Conservation (phyloP, 2,113 vertebrate genomes). For the Solea solea region DNA sequence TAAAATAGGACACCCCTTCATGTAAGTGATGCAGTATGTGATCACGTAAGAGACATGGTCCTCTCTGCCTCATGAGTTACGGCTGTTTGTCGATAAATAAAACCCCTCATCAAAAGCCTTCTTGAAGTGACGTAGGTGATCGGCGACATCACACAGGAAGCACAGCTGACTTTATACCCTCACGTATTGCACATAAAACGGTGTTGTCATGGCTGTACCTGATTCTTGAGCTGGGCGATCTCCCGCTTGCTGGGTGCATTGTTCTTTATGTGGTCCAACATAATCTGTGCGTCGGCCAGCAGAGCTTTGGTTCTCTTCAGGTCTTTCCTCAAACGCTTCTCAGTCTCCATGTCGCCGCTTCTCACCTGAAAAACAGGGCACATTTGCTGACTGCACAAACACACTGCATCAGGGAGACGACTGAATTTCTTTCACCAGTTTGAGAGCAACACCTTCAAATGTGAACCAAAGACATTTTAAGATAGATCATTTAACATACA, state of each 20-base stretch:
- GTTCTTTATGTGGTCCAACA: slow-evolving; percentile 98
- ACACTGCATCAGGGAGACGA: not conserved
- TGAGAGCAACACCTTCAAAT: not conserved
- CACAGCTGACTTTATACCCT: not conserved
- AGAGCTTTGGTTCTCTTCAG: slow-evolving; percentile 96
- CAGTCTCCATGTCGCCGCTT: slow-evolving; percentile 89
- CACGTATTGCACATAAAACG: not conserved
- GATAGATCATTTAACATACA: not conserved
- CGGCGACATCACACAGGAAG: too few species aligned
- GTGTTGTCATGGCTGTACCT: slow-evolving; percentile 78
- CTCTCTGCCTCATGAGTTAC: too few species aligned
- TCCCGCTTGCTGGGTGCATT: slow-evolving; percentile 96
- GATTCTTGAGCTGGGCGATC: slow-evolving; percentile 95
- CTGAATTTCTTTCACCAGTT: not conserved
- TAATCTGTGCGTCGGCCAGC: slow-evolving; percentile 94
- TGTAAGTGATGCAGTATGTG: too few species aligned
- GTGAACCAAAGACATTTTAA: not conserved
- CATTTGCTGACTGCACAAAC: not conserved
- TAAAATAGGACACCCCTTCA: too few species aligned
- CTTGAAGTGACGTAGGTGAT: too few species aligned
- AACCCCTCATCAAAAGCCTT: too few species aligned
- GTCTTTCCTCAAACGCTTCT: slow-evolving; percentile 94
- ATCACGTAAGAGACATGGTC: too few species aligned
- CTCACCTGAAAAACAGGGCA: slow-evolving; percentile 82
- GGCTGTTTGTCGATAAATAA: too few species aligned